Base-by-base conservation (phyloP, 2,113 vertebrate species). In the Limnothrissa miodon region DNA sequence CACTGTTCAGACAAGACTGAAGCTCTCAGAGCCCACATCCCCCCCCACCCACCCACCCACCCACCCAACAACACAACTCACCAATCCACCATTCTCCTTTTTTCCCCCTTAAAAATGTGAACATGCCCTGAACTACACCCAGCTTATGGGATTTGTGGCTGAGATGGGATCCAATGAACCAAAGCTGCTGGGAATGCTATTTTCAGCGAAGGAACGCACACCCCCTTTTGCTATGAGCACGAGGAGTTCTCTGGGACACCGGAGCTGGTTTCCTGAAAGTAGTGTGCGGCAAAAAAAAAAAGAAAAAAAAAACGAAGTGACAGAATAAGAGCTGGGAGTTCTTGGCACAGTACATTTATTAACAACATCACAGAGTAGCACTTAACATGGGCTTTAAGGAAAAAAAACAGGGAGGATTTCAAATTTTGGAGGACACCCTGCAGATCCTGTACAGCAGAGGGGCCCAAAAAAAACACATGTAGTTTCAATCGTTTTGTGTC, bases 291-390 rank as follows among this genome's bases (percentile, higher is more conserved):
- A 84, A 70, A 74, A 36, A 66, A 66, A 45, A 56, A 74, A 84
- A 70, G 53, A 36, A 66, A 66, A 45, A 56, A 74, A 36, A 66
- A 66, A 45, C 78, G 46, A 33, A 33, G 48, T 84, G 85, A 84
- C 74, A 86, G 80, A 86, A 84, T 83, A 80, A 79, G 82, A 86
- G 85, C 85, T 86, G 53, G 66, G 56, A 81, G 51, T 17, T 36
- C 25, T 33, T 36, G 66, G 29, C 66, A 13, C 36, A 15, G 25
- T 36, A 74, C 66, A 74, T 74, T 74, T 74, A 74, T 74, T 74
- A 74, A 74, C 10, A 11, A 70, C 66, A 74, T 74, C 66, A 39
- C 66, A 74, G 25, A 74, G 66, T 74, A 74, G 33, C 66, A 74
- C 25, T 74, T 36, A 25, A 66, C 59, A 66, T 66, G 29, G 25